Conservation (phyloP, 2,888 invertebrate genomes). For the Neoitamus cyanurus region DNA sequence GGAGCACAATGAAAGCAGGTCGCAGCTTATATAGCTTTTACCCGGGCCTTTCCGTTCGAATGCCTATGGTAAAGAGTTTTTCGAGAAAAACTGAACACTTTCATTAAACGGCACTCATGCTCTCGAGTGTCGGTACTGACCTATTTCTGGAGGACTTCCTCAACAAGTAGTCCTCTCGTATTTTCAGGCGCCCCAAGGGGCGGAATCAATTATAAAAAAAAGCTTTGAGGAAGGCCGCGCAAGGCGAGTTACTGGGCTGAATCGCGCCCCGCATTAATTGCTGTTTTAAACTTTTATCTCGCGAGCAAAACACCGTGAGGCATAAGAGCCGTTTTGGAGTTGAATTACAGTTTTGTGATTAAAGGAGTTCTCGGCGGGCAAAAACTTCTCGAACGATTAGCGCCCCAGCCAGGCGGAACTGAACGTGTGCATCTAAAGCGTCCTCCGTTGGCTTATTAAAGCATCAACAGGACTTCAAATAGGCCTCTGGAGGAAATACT, state of each 20-base stretch:
- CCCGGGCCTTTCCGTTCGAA: neutral
- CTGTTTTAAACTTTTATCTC: slow-evolving; percentile 26
- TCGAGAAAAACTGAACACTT: slow-evolving; percentile 28
- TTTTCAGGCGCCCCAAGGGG: neutral
- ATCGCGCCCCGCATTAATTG: neutral
- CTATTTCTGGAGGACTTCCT: slow-evolving; percentile 22
- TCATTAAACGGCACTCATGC: slow-evolving; percentile 31
- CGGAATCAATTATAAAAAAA: slow-evolving; percentile 23
- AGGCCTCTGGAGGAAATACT: neutral
- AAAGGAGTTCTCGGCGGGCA: neutral
- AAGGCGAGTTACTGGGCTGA: neutral
- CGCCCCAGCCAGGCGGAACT: neutral
- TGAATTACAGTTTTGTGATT: slow-evolving; percentile 24
- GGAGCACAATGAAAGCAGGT: neutral
- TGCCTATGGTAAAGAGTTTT: neutral
- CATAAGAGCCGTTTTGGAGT: neutral
- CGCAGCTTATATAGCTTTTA: neutral
- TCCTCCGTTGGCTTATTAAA: neutral
- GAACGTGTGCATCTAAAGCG: neutral
- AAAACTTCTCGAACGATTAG: neutral
- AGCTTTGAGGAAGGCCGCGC: slow-evolving; percentile 3
- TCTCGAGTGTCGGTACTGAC: slow-evolving; percentile 30
- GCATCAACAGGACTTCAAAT: neutral
- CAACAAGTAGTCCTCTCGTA: slow-evolving; percentile 27
- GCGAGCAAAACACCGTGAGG: neutral